These are phyloP conservation scores for Zelleria hepariella DNA, from an alignment of 2,888 invertebrate species.

Conservation along the genomic window DNA sequence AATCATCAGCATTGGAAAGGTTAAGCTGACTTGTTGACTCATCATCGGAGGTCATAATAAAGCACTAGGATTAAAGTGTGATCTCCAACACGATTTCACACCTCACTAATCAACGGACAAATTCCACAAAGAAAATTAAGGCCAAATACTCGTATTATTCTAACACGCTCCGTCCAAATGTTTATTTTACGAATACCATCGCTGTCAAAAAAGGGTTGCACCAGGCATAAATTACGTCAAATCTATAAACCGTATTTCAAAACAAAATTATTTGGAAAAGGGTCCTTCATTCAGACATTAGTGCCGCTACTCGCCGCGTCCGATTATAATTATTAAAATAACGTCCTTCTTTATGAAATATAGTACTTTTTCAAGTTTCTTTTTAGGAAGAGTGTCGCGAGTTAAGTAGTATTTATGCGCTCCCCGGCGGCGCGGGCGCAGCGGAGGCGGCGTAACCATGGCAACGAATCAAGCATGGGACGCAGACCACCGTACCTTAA, in stretches of 20 bases:
- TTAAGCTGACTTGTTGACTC: not conserved
- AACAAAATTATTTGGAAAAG: constrained; percentile 61
- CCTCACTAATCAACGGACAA: not conserved
- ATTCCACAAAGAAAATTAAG: not conserved
- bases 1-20: not conserved
- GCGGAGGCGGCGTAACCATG: constrained; percentile 31
- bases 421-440: constrained; percentile 43
- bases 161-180: constrained; percentile 18
- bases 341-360: constrained; percentile 27
- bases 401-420: constrained; percentile 70
- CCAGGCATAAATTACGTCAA: constrained; percentile 57
- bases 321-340: constrained; percentile 59
- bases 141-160: constrained; percentile 1
- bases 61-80: not conserved
- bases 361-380: constrained; percentile 36
- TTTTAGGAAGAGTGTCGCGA: constrained; percentile 49
- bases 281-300: constrained; percentile 62
- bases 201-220: constrained; percentile 34
- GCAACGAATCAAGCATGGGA: constrained; percentile 31
- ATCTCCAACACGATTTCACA: not conserved
- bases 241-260: constrained; percentile 60
- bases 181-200: constrained; percentile 32
- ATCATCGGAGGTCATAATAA: not conserved
- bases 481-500: not conserved
- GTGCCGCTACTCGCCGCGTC: constrained; percentile 59